A percentile compares a stretch with the other conserved stretches of the same genome.
Conservation (phyloP, 2,113 vertebrate species). For the Caracal caracal region DNA sequence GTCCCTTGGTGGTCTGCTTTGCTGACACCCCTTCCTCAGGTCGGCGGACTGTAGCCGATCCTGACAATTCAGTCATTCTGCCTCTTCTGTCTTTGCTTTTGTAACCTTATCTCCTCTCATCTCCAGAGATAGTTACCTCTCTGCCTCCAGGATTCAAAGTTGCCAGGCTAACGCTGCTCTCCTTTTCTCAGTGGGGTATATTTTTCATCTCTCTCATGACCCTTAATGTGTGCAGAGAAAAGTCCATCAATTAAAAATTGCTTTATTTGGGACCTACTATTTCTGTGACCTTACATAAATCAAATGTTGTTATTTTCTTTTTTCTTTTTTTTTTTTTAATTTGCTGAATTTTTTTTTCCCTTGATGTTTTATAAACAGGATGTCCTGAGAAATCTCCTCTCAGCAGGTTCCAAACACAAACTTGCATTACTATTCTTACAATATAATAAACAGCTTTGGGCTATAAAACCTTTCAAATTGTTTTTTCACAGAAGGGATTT, state of each 20-base stretch:
- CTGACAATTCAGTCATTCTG: background rate
- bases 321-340: conserved; percentile 30
- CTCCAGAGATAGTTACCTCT: background rate
- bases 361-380: conserved; percentile 75
- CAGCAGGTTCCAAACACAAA: conserved; percentile 86
- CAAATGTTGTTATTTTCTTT: background rate
- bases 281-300: conserved; percentile 61
- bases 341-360: background rate
- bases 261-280: conserved; percentile 59
- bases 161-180: background rate
- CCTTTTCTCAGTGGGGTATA: conserved; percentile 40
- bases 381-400: conserved; percentile 85
- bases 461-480: conserved; percentile 88
- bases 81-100: background rate
- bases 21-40: background rate
- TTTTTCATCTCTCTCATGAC: conserved; percentile 32
- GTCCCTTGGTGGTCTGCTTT: background rate
- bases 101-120: background rate
- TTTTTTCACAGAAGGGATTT: conserved; percentile 87
- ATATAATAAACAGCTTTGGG: conserved; percentile 89
- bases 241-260: conserved; percentile 51
- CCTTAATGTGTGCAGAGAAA: conserved; percentile 52
- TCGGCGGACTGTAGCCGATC: too few relatives aligned
- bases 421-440: conserved; percentile 86
- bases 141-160: background rate